Evolutionary conservation across 2,113 vertebrate genomes (phyloP).

Genomic region (Tapirus terrestris): DNA sequence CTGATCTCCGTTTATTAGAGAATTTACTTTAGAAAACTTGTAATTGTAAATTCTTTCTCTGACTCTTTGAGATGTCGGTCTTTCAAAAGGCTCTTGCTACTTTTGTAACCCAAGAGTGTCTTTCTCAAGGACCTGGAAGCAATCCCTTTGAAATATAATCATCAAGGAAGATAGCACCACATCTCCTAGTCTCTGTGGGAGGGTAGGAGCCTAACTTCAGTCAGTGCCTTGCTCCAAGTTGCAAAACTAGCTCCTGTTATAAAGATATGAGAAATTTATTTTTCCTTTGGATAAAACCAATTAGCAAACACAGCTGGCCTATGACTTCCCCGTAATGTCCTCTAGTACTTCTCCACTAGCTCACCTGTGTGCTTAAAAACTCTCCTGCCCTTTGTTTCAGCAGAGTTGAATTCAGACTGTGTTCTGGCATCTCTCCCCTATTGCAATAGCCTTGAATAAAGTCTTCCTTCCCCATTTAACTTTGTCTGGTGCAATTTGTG

Average conservation of each 20-base stretch:
- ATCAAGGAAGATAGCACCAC: neutral
- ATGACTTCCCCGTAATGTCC: neutral
- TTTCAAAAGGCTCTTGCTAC: neutral
- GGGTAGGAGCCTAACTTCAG: neutral
- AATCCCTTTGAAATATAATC: neutral
- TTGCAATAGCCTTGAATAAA: neutral
- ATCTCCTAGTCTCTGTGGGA: neutral
- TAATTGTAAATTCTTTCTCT: neutral
- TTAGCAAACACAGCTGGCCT: neutral
- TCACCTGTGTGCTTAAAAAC: neutral
- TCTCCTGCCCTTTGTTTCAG: neutral
- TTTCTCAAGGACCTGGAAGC: neutral
- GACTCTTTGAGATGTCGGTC: neutral
- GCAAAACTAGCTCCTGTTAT: neutral
- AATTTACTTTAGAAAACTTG: neutral
- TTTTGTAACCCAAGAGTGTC: neutral
- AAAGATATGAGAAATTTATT: neutral
- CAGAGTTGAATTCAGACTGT: neutral
- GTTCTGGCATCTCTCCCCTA: neutral
- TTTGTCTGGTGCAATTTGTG: neutral
- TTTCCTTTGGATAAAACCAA: neutral
- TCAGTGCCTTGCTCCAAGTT: neutral
- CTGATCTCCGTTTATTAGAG: neutral
- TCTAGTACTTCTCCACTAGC: neutral
- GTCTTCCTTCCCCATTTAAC: neutral